Evolutionary conservation across 2,888 invertebrate genomes (phyloP).

Genomic region (Cactoblastis cactorum): DNA sequence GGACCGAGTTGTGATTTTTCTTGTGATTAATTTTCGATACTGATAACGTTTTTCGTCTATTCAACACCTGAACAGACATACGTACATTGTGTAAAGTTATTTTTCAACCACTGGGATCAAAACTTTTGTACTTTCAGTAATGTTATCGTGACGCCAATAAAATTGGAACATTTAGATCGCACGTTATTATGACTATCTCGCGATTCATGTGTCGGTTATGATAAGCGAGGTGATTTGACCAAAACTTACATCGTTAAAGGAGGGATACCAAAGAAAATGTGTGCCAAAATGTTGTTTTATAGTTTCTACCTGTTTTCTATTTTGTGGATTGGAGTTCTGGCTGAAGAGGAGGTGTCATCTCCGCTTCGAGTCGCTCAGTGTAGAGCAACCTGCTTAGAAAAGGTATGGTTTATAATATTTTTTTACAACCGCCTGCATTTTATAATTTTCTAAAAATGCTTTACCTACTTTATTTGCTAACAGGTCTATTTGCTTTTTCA

Average conservation of each 20-base stretch:
- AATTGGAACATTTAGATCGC: constrained; percentile 34
- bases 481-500: neutral
- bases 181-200: constrained; percentile 56
- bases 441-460: neutral
- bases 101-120: constrained; percentile 18
- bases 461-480: neutral
- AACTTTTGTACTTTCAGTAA: constrained; percentile 32
- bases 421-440: neutral
- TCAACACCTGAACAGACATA: constrained; percentile 23
- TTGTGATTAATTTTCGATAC: constrained; percentile 53
- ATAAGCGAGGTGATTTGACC: constrained; percentile 57
- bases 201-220: constrained; percentile 66
- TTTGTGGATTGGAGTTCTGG: constrained; percentile 73
- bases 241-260: constrained; percentile 45
- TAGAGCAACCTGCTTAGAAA: constrained; percentile 85
- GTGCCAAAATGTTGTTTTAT: constrained; percentile 78
- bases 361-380: constrained; percentile 86
- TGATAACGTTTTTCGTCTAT: constrained; percentile 48
- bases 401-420: constrained; percentile 65
- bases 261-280: constrained; percentile 76
- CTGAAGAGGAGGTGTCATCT: constrained; percentile 84
- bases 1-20: constrained; percentile 69
- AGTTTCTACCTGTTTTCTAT: constrained; percentile 71
- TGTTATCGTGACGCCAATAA: constrained; percentile 48
- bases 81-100: neutral